A percentile compares a stretch with the other conserved stretches of the same genome.
phyloP scores from a whole-genome alignment of 2,797 vertebrate genomes.

The Semaprochilodus insignis region DNA sequence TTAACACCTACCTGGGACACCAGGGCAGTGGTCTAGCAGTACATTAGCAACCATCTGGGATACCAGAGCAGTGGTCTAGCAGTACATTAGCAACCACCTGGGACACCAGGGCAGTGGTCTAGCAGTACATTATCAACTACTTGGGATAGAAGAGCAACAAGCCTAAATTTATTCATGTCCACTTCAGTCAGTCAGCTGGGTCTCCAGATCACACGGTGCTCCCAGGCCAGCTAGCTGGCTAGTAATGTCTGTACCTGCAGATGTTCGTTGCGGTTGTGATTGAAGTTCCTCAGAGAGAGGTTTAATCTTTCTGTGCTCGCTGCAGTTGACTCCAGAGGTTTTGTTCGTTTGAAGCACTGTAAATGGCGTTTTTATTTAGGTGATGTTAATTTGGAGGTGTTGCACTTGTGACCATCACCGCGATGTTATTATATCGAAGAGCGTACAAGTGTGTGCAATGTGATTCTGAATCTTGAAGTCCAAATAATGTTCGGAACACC shows the following conservation, averaged over 20 bases:
- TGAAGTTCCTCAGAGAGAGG: not conserved
- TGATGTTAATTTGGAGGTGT: not conserved
- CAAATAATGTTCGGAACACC: not conserved
- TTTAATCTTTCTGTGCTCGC: not conserved
- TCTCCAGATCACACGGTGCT: too few relatives aligned
- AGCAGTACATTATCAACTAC: too few relatives aligned
- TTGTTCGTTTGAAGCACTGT: not conserved
- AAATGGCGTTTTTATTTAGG: slow-evolving; percentile 1
- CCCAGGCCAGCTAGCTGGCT: too few relatives aligned
- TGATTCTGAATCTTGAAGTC: not conserved
- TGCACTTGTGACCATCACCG: not conserved
- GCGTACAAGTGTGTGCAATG: not conserved
- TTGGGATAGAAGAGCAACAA: too few relatives aligned
- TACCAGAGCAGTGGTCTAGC: too few relatives aligned
- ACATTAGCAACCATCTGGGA: too few relatives aligned
- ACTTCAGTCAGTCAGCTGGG: too few relatives aligned
- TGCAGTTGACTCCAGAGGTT: not conserved
- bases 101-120: too few relatives aligned
- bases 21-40: too few relatives aligned
- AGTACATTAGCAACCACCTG: too few relatives aligned
- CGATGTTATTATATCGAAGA: not conserved
- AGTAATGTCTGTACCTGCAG: not conserved
- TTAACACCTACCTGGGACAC: too few relatives aligned
- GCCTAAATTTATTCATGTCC: too few relatives aligned
- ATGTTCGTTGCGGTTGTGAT: not conserved